phyloP scores from a whole-genome alignment of 2,113 vertebrate species.

The Actenoides hombroni region DNA sequence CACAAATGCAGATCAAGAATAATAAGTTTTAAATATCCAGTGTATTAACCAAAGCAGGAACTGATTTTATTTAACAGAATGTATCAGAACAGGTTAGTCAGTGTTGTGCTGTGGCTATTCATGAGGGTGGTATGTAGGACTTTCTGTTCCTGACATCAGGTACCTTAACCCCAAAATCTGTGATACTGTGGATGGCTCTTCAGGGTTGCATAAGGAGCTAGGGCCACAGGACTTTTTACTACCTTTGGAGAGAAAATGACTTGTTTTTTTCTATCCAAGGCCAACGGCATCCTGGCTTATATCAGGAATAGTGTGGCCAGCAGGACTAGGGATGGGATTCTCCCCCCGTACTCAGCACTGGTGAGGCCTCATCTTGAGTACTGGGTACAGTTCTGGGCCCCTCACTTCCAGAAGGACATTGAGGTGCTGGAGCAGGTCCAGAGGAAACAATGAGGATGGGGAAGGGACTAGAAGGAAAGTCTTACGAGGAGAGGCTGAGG shows the following conservation, averaged over 20 bases:
- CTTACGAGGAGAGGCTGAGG: no score
- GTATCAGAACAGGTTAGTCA: not conserved
- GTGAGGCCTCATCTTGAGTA: no score
- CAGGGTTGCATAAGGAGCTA: not conserved
- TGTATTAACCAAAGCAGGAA: conserved; percentile 21
- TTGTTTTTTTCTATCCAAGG: not conserved
- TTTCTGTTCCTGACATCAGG: not conserved
- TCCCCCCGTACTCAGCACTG: no score
- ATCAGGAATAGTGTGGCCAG: no score
- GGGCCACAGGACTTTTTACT: not conserved
- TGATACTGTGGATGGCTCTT: not conserved
- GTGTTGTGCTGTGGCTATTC: not conserved
- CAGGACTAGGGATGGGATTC: no score
- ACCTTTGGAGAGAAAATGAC: not conserved
- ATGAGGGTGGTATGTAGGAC: not conserved
- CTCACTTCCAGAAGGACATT: no score
- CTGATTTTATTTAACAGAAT: conserved; percentile 8
- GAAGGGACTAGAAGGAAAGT: no score
- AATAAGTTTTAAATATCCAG: conserved; percentile 43
- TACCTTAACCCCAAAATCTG: not conserved
- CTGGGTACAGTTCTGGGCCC: no score
- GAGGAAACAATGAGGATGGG: no score
- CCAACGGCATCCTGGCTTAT: no score
- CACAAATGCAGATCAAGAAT: conserved; percentile 17
- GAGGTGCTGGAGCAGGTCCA: no score